These are phyloP conservation scores for Oncorhynchus keta DNA, from an alignment of 2,113 vertebrate species.

Conservation along the genomic window DNA sequence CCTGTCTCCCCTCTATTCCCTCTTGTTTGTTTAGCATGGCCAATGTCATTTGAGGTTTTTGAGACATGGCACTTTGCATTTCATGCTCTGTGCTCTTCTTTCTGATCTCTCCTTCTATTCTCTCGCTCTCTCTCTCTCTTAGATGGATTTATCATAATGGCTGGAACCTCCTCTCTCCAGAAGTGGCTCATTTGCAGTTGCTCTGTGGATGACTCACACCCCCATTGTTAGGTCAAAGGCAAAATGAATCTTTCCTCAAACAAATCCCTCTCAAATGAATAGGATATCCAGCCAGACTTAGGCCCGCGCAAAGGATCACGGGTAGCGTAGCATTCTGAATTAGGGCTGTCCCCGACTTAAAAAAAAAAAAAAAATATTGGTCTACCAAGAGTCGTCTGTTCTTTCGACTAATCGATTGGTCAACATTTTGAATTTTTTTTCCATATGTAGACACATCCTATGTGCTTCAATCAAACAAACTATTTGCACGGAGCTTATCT, in stretches of 20 bases:
- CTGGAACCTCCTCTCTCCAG: constrained; percentile 10
- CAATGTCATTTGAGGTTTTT: constrained; percentile 26
- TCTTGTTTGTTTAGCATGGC: constrained; percentile 25
- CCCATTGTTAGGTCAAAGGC: constrained; percentile 3
- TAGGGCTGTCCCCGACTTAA: too few relatives aligned
- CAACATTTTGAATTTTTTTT: too few relatives aligned
- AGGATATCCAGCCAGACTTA: neutral
- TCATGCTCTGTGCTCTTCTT: constrained; percentile 24
- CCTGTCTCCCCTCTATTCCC: neutral
- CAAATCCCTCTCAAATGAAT: neutral
- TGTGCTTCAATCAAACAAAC: too few relatives aligned
- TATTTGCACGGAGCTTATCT: too few relatives aligned
- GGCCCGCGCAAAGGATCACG: neutral
- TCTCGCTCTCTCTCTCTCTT: neutral
- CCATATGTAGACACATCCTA: too few relatives aligned
- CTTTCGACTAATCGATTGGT: too few relatives aligned
- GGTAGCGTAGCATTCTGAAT: neutral
- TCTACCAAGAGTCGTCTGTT: too few relatives aligned
- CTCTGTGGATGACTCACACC: neutral
- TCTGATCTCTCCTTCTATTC: neutral
- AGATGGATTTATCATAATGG: constrained; percentile 33
- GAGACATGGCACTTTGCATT: constrained; percentile 35
- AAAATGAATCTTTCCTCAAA: constrained; percentile 6
- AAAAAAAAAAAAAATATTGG: too few relatives aligned
- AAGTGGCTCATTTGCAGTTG: constrained; percentile 14